These are phyloP conservation scores for Malurus alboscapulatus DNA, from an alignment of 2,113 vertebrate genomes.

Conservation along the genomic window DNA sequence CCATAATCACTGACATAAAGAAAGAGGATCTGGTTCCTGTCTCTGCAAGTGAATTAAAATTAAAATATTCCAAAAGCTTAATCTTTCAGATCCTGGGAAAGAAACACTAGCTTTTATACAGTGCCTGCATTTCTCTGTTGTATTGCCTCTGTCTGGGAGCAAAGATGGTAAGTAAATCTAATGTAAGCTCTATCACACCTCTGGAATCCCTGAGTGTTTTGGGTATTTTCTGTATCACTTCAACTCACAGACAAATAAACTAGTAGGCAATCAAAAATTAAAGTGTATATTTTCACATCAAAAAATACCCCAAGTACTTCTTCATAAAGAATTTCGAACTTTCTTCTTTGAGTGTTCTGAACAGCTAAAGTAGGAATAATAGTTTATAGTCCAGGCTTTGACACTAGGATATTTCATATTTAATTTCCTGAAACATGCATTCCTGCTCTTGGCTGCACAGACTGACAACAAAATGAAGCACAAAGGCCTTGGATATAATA, in stretches of 20 bases:
- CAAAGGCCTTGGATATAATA: slow-evolving; percentile 20
- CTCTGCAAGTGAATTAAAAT: background rate
- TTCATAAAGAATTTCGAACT: background rate
- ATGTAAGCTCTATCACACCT: background rate
- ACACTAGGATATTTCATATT: slow-evolving; percentile 15
- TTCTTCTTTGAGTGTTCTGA: background rate
- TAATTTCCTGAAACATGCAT: slow-evolving; percentile 32
- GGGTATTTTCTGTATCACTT: background rate
- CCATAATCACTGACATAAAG: background rate
- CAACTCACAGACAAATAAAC: background rate
- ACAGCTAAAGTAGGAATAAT: background rate
- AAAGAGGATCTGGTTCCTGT: background rate
- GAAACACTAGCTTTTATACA: background rate
- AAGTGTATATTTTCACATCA: background rate
- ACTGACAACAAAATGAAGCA: slow-evolving; percentile 23
- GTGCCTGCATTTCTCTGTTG: background rate
- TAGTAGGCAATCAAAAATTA: background rate
- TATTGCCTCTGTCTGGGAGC: background rate
- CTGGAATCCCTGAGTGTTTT: background rate
- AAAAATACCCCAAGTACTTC: background rate
- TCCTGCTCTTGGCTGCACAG: background rate
- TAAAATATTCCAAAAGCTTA: background rate
- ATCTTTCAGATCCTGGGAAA: background rate
- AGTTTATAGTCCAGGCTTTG: background rate
- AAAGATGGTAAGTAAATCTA: background rate